Base-by-base conservation (phyloP, 2,797 vertebrate species). In the Propithecus perrieri region DNA sequence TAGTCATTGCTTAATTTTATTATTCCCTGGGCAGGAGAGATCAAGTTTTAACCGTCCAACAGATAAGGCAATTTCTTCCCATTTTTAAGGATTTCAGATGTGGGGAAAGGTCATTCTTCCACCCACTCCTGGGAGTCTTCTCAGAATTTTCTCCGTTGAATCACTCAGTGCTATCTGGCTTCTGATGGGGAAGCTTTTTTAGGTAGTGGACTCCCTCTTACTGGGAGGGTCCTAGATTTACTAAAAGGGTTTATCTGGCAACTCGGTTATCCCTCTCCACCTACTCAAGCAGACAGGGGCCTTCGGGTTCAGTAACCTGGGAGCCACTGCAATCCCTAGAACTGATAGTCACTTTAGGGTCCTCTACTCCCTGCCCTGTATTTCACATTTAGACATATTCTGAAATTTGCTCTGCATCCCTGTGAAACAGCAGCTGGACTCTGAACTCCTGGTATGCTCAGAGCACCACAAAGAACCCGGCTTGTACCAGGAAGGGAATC, bases 1-100 rank as follows among this genome's bases (percentile, higher is more conserved):
- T 76, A 89, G 93, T 94, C 89, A 94, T 93, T 97, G 91, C 80
- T 95, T 95, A 61, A 86, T 89, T 96, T 97, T 94, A 93, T 92
- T 94, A 95, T 91, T 96, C 91, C 48, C 57, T 84, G 63, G 84
- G 74, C 63, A 93, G 96, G 87, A 90, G 94, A 94, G 85, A 96
- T 86, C 84, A 89, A 76, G 95, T 87, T 95, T 92, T 92, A 91
- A 92, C 85, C 59, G 57, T 96, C 33, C 20, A 38, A 7, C 33
- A 96, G 94, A 97, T 97, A 97, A 89, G 71, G 61, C 89, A 92
- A 97, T 95, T 61, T 63, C 89, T 85, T 85, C 46, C 46, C 38
- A 46, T 84, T 93, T 96, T 95, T 88, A 86, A 93, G 35, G 81
- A 78, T 94, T 95, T 97, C 57, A 91, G 61, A 85, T 84, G 57